Conservation (phyloP, 1,140 invertebrate genomes). For the Leptestheria dahalacensis region DNA sequence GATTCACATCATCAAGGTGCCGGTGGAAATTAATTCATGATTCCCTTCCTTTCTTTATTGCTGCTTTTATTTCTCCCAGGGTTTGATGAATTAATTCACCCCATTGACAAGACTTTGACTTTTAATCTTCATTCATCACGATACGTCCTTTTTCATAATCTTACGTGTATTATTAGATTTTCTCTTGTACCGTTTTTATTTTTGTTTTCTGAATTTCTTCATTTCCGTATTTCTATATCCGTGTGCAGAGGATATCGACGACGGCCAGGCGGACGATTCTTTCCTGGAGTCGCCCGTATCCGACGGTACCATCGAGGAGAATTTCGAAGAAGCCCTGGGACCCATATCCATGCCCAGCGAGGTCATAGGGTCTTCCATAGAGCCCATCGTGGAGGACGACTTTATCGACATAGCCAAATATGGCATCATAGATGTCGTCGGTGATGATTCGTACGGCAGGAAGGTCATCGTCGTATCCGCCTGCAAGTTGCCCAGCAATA, state of each 20-base stretch:
- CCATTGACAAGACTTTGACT: too few relatives aligned
- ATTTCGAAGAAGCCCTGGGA: constrained; percentile 80
- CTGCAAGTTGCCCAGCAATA: constrained; percentile 76
- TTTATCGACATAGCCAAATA: constrained; percentile 62
- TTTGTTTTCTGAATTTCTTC: constrained; percentile 1
- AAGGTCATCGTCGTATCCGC: constrained; percentile 92
- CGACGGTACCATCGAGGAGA: constrained; percentile 78
- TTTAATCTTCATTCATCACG: too few relatives aligned
- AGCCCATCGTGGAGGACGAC: constrained; percentile 38
- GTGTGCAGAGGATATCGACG: constrained; percentile 31
- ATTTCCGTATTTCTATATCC: background rate
- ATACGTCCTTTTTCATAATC: background rate
- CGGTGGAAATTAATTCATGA: background rate
- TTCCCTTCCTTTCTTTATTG: background rate
- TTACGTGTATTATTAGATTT: too few relatives aligned
- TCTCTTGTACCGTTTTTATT: too few relatives aligned
- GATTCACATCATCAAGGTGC: background rate
- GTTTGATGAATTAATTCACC: too few relatives aligned
- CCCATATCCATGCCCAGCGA: constrained; percentile 37
- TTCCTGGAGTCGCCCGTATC: constrained; percentile 60
- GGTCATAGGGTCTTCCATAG: constrained; percentile 27
- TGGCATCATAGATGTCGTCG: constrained; percentile 77
- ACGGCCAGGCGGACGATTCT: constrained; percentile 38
- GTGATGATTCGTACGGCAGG: constrained; percentile 75
- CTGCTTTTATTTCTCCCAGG: background rate